A percentile compares a stretch with the other conserved stretches of the same genome.
Evolutionary conservation across 1,140 invertebrate genomes (phyloP).

Genomic region (Panagrolaimus sp.): DNA sequence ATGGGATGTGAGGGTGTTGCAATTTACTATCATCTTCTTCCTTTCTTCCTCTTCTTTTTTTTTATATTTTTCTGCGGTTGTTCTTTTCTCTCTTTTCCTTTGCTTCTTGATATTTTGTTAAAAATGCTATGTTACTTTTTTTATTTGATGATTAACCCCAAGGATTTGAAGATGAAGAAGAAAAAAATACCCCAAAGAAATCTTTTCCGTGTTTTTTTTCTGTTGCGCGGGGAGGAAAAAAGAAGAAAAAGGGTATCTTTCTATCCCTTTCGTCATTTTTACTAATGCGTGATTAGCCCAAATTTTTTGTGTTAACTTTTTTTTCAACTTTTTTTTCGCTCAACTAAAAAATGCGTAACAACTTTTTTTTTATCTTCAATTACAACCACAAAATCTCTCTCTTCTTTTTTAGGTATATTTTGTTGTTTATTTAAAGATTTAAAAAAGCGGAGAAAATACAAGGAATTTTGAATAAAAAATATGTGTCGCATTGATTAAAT

Average conservation of each 20-base stretch:
- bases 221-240: no score
- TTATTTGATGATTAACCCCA: no score
- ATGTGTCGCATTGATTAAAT: background rate
- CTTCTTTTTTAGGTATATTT: no score
- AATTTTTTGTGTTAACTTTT: no score
- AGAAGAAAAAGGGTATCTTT: no score
- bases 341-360: background rate
- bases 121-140: background rate
- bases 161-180: no score
- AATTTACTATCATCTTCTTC: slow-evolving; percentile 2
- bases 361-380: background rate
- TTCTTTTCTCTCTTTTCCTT: background rate
- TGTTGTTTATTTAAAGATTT: background rate
- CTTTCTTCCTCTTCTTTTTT: background rate
- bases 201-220: no score
- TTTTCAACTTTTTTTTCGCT: background rate
- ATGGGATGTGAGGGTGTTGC: slow-evolving; percentile 11
- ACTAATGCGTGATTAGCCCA: no score
- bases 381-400: background rate
- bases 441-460: background rate
- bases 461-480: background rate
- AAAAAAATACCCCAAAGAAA: no score
- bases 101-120: background rate
- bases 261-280: no score
- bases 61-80: no score